A percentile compares a stretch with the other conserved stretches of the same genome.
These are phyloP conservation scores for Acrobasis suavella DNA, from an alignment of 2,888 invertebrate species.

Conservation along the genomic window DNA sequence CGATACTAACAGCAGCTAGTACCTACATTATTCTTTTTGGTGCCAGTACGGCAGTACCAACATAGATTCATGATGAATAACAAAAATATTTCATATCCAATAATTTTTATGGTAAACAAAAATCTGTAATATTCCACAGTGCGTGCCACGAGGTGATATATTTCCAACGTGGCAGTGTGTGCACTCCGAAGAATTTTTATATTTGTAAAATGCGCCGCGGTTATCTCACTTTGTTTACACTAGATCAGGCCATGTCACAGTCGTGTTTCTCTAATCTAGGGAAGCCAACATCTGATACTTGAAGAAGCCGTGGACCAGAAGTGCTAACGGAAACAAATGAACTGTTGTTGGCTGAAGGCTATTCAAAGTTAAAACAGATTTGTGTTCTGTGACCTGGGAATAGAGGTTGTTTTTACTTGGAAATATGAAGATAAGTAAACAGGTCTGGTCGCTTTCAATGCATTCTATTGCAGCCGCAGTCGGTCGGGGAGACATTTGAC, in stretches of 20 bases:
- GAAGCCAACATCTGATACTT: conserved; percentile 66
- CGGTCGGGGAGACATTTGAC: conserved; percentile 74
- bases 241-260: conserved; percentile 33
- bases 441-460: conserved; percentile 71
- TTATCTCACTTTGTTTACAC: conserved; percentile 32
- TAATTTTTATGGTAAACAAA: conserved; percentile 40
- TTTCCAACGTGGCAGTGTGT: conserved; percentile 23
- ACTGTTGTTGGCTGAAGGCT: conserved; percentile 68
- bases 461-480: conserved; percentile 74
- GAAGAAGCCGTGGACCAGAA: conserved; percentile 64
- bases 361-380: conserved; percentile 36
- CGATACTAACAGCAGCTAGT: no score
- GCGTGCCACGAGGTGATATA: conserved; percentile 31
- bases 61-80: neutral
- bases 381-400: conserved; percentile 35
- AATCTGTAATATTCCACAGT: conserved; percentile 46
- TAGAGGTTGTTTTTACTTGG: conserved; percentile 49
- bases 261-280: conserved; percentile 72
- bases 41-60: no score
- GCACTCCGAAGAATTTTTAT: conserved; percentile 40
- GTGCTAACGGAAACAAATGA: conserved; percentile 78
- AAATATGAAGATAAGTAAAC: conserved; percentile 57
- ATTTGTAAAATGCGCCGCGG: conserved; percentile 46
- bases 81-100: conserved; percentile 2
- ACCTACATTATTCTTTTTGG: no score